phyloP scores from a whole-genome alignment of 1,140 invertebrate genomes.

The Drosophila nasuta region DNA sequence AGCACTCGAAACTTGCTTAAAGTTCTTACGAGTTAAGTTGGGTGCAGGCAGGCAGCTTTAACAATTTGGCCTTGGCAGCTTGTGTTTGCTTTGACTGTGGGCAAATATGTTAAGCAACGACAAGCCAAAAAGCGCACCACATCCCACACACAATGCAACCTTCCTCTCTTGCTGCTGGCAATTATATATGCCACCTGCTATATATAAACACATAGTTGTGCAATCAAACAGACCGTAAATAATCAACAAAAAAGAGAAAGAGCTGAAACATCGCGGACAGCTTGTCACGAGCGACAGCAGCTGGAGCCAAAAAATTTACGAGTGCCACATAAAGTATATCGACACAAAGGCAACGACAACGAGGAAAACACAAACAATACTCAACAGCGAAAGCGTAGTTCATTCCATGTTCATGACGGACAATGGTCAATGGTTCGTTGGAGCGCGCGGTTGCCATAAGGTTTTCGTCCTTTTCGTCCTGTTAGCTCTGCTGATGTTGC shows the following conservation, averaged over 20 bases:
- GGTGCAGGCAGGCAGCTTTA: constrained; percentile 6
- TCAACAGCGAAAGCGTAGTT: not conserved
- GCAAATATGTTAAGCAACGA: constrained; percentile 2
- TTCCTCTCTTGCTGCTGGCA: constrained; percentile 22
- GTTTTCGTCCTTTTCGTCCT: not conserved
- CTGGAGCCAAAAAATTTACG: constrained; percentile 44
- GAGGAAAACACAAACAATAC: not conserved
- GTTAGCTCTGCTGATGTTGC: not conserved
- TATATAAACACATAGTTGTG: constrained; percentile 69
- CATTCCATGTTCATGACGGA: constrained; percentile 3
- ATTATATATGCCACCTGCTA: constrained; percentile 64
- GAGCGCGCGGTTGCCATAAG: not conserved
- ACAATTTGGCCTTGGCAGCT: constrained; percentile 25
- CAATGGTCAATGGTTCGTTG: constrained; percentile 34
- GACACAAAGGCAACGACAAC: constrained; percentile 16
- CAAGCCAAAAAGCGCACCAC: constrained; percentile 5
- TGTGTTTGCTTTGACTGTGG: constrained; percentile 18
- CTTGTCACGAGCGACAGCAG: constrained; percentile 25
- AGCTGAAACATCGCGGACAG: constrained; percentile 37
- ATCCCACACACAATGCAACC: no score
- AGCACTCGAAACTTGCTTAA: not conserved
- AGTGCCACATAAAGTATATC: constrained; percentile 19
- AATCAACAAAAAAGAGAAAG: constrained; percentile 33
- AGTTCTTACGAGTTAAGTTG: not conserved
- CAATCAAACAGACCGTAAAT: constrained; percentile 73